These are phyloP conservation scores for Neomorphus geoffroyi DNA, from an alignment of 2,797 vertebrate species.

Conservation along the genomic window DNA sequence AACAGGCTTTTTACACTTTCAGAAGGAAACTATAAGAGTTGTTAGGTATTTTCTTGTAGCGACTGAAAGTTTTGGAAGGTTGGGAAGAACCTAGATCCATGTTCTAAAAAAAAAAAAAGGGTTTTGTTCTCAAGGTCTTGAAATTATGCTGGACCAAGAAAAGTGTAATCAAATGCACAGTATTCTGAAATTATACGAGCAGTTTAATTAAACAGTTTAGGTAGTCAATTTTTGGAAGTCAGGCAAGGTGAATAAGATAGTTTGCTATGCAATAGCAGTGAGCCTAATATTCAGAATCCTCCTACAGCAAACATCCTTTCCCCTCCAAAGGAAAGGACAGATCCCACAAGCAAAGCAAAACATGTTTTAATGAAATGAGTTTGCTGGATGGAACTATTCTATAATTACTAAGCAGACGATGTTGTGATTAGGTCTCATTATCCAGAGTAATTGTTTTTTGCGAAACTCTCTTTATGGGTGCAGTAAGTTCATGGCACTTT, in stretches of 20 bases:
- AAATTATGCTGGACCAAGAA: neutral
- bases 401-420: neutral
- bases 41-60: neutral
- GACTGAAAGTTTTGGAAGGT: neutral
- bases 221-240: neutral
- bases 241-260: neutral
- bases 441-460: neutral
- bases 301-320: neutral
- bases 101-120: neutral
- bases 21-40: neutral
- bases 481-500: neutral
- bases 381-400: neutral
- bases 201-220: neutral
- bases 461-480: neutral
- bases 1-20: neutral
- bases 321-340: neutral
- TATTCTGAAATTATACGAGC: neutral
- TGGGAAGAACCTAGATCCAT: neutral
- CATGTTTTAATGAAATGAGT: neutral
- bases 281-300: neutral
- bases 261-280: neutral
- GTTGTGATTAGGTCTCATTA: neutral
- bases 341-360: neutral
- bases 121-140: neutral
- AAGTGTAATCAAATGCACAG: neutral